Evolutionary conservation across 1,140 invertebrate species (phyloP).

Genomic region (Macrobrachium nipponense): DNA sequence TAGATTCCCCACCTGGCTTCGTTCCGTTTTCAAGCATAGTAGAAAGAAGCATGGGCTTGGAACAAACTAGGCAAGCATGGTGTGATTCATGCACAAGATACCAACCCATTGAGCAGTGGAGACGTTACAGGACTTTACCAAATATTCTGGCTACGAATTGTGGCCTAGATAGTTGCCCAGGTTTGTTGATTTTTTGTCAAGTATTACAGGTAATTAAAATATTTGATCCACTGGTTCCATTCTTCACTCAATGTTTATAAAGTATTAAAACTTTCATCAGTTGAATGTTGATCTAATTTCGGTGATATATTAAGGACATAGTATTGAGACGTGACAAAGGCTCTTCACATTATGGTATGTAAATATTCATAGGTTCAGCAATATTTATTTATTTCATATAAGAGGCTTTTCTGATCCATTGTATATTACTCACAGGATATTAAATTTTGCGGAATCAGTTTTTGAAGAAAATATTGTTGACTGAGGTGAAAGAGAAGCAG

Average conservation of each 20-base stretch:
- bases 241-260: neutral
- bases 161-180: conserved; percentile 75
- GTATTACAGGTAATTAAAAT: neutral
- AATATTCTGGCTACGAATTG: conserved; percentile 88
- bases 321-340: no score
- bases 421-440: conserved; percentile 71
- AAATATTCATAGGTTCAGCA: no score
- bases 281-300: no score
- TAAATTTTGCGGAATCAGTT: conserved; percentile 79
- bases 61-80: conserved; percentile 88
- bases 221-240: neutral
- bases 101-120: conserved; percentile 80
- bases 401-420: neutral
- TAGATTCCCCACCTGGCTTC: conserved; percentile 8
- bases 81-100: conserved; percentile 89
- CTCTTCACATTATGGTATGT: no score
- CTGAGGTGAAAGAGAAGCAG: conserved; percentile 46
- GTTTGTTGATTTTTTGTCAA: neutral
- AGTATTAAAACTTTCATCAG: no score
- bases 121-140: conserved; percentile 75
- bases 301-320: no score
- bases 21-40: conserved; percentile 58
- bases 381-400: neutral
- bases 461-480: conserved; percentile 50
- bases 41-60: conserved; percentile 60